Evolutionary conservation across 2,888 invertebrate species (phyloP), one percentile per base, ranked within the genome.

Genomic region (Drosophila rubida): DNA sequence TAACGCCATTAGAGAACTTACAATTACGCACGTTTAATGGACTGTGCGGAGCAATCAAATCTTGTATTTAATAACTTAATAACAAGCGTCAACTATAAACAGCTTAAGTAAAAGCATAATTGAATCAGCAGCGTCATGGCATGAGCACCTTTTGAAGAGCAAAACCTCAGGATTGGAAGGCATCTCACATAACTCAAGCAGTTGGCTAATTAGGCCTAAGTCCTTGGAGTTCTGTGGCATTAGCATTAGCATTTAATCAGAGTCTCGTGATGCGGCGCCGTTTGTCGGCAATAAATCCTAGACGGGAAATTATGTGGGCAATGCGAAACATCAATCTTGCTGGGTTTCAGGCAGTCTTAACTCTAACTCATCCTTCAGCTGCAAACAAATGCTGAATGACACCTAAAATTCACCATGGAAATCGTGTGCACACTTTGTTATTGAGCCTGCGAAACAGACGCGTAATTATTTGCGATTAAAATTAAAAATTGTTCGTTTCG

Each of bases 291-390:
- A 84, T 84, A 81, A 81, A 84, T 80, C 65, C 61, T 41, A 32
- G 54, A 23, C 53, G 45, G n/a, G 49, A 59, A 64, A 75, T 81
- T 67, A 62, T 84, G 67, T 67, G 75, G 60, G 48, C 58, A 58
- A 73, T 35, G 61, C 16, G 46, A 37, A 63, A 54, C 87, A 81
- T 81, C 85, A 78, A 87, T 87, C 80, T 80, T 66, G 50, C 11
- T 57, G 37, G 49, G 44, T 45, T 62, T 14, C 13, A 37, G 13
- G 7, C 35, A 13, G 7, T 6, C 35, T 4, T 4, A 37, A 11
- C 13, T 13, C 4, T 5, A n/a, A 11, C 35, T 14, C 35, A 37
- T 7, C 6, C 30, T 30, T 9, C 11, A 3, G 6, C n/a, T 9
- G 6, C 45, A 11, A 11, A 9, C 44, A 50, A 46, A 41, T 42